These are phyloP conservation scores for Grapholita molesta DNA, from an alignment of 1,140 invertebrate species.

Conservation along the genomic window DNA sequence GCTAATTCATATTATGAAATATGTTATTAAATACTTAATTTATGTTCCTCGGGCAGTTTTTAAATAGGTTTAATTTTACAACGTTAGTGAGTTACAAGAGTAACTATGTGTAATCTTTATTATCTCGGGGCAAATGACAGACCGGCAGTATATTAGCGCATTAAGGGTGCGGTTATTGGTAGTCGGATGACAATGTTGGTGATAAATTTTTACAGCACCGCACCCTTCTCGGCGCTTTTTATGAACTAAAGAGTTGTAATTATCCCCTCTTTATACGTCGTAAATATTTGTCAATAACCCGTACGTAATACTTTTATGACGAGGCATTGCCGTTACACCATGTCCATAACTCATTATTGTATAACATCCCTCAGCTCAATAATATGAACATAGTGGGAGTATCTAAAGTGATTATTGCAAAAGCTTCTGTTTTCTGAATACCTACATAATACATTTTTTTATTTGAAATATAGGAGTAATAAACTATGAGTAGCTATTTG, in stretches of 20 bases:
- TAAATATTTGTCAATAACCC: conserved; percentile 76
- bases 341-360: conserved; percentile 71
- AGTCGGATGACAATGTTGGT: conserved; percentile 48
- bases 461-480: neutral
- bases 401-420: conserved; percentile 35
- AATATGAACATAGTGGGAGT: conserved; percentile 44
- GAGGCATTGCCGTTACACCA: conserved; percentile 57
- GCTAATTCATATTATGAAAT: too few species aligned
- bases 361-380: conserved; percentile 50
- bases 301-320: conserved; percentile 72
- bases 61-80: too few species aligned
- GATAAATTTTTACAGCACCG: conserved; percentile 63
- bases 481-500: neutral
- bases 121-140: neutral
- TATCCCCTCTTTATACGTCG: conserved; percentile 74
- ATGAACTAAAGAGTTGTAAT: conserved; percentile 76
- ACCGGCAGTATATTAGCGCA: neutral
- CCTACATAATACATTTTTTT: neutral
- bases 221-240: conserved; percentile 71
- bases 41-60: too few species aligned
- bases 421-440: conserved; percentile 23
- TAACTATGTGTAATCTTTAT: conserved; percentile 39
- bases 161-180: conserved; percentile 14
- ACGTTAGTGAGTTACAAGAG: too few species aligned
- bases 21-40: neutral